These are phyloP conservation scores for Antennarius striatus DNA, from an alignment of 2,113 vertebrate genomes.

Conservation along the genomic window DNA sequence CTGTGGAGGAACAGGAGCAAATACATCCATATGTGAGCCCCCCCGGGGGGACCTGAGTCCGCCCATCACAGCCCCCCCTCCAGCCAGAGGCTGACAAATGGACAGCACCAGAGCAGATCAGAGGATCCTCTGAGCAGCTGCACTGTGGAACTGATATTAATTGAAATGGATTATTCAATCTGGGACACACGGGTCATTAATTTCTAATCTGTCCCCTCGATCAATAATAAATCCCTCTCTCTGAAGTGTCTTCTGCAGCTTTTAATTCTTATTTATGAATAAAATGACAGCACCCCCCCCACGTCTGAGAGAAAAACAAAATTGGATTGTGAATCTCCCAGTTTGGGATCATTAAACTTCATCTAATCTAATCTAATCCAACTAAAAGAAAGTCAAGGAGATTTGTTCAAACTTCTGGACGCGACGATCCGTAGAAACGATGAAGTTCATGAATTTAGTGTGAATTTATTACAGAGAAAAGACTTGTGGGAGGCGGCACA, in stretches of 20 bases:
- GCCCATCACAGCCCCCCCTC: slow-evolving; percentile 10
- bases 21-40: background rate
- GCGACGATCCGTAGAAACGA: too few relatives aligned
- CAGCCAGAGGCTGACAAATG: slow-evolving; percentile 62
- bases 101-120: slow-evolving; percentile 48
- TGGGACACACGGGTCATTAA: slow-evolving; percentile 77
- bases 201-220: slow-evolving; percentile 74
- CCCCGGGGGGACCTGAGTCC: slow-evolving; percentile 5
- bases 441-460: too few relatives aligned
- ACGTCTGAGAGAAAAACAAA: too few relatives aligned
- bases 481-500: too few relatives aligned
- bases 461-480: too few relatives aligned
- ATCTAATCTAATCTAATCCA: too few relatives aligned
- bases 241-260: slow-evolving; percentile 48
- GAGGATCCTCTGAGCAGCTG: slow-evolving; percentile 58
- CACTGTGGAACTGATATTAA: slow-evolving; percentile 76
- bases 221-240: slow-evolving; percentile 69
- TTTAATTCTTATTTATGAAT: slow-evolving; percentile 66
- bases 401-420: too few relatives aligned
- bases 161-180: slow-evolving; percentile 79
- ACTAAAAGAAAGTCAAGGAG: too few relatives aligned
- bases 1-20: slow-evolving; percentile 11
- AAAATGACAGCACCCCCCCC: slow-evolving; percentile 38
- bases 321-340: too few relatives aligned
- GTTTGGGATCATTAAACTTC: too few relatives aligned